Base-by-base conservation (phyloP, 2,113 vertebrate species). In the Petrocephalus zakoni region DNA sequence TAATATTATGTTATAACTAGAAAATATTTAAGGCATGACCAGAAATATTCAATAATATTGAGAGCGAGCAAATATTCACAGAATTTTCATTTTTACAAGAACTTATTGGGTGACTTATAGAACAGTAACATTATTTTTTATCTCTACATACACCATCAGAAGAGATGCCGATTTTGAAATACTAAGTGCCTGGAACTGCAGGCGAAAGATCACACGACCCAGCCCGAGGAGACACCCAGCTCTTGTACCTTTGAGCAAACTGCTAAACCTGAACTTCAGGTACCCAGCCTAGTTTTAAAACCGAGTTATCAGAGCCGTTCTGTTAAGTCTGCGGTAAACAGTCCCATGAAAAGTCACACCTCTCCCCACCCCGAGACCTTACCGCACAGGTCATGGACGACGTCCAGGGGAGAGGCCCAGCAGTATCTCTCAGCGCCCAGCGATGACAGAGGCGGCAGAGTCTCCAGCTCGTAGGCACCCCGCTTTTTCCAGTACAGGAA, bases 401-500 rank as follows among this genome's bases (percentile, higher is more conserved):
- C 93, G 89, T 98, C 97, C 94, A 97, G 91, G 61, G 95, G 94
- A n/a, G 97, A 97, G 11, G 95, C 97, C 97, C 97, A 99, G 78
- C 96, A 97, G 94, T 97, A 99, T 0, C 96, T 95, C 83, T 98
- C 98, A 81, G 92, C 93, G 90, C 95, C 95, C 91, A 91, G 89
- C 53, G 90, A 90, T 91, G 96, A 90, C n/a, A 93, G 92, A 0
- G 95, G 2, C 0, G 97, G 96, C 90, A 96, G 90, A 2, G 96
- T 93, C 94, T 97, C 97, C 93, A 99, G 94, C 91, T 98, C 97
- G 0, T 99, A 99, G 1, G 96, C 93, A 0, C 98, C 98, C 2
- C 97, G 93, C 90, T 97, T 99, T 94, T 91, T 98, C 98, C 98
- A 97, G 94, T 98, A 97, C 21, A 97, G 94, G 92, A 99, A 99